Percentiles rank a stretch among this genome's conserved stretches.
phyloP scores from a whole-genome alignment of 2,113 vertebrate species.

The Percopsis transmontana region DNA sequence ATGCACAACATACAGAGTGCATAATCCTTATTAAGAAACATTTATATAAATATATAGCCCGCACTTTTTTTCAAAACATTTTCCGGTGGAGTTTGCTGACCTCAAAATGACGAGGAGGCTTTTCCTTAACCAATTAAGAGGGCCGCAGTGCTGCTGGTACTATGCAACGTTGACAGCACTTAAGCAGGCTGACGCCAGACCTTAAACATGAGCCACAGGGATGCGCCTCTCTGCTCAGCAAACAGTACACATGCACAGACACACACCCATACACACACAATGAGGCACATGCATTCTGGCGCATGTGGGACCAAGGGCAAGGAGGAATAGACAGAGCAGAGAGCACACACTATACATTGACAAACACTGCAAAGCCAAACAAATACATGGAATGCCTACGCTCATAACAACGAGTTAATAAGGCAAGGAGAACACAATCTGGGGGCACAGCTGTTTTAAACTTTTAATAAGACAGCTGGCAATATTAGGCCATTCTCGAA shows the following conservation, averaged over 20 bases:
- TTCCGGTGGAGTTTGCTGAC: slow-evolving; percentile 66
- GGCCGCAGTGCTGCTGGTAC: slow-evolving; percentile 49
- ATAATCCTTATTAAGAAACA: no score
- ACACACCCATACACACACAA: neutral
- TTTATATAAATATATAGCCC: slow-evolving; percentile 67
- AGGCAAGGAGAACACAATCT: no score
- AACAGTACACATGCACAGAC: slow-evolving; percentile 1
- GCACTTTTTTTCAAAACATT: slow-evolving; percentile 71
- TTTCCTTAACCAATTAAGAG: slow-evolving; percentile 76
- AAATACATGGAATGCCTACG: no score
- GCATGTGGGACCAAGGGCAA: no score
- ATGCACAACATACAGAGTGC: slow-evolving; percentile 4
- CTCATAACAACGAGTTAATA: no score
- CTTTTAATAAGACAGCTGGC: no score
- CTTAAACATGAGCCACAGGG: slow-evolving; percentile 53
- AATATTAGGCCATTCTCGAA: no score
- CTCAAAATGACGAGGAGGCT: slow-evolving; percentile 72
- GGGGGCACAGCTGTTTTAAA: no score
- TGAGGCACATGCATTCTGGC: neutral
- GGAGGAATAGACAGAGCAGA: no score
- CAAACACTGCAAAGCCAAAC: no score
- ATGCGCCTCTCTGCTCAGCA: slow-evolving; percentile 37
- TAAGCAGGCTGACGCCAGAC: slow-evolving; percentile 56
- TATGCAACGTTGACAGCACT: slow-evolving; percentile 72
- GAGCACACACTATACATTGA: no score